phyloP scores from a whole-genome alignment of 2,797 vertebrate species.

The Uromys caudimaculatus region DNA sequence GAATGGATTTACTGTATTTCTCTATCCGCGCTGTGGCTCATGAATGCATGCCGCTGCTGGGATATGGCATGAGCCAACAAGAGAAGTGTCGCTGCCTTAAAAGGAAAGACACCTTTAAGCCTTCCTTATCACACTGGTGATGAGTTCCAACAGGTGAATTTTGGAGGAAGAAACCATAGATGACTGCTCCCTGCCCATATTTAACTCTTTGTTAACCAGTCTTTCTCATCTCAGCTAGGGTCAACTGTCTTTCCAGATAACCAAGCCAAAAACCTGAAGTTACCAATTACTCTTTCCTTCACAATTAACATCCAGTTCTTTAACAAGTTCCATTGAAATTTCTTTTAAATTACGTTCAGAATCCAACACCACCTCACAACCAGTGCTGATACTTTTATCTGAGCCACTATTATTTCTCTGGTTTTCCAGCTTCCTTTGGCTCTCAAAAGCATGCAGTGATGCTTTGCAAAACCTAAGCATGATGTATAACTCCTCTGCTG shows the following conservation, averaged over 20 bases:
- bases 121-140: conserved; percentile 37
- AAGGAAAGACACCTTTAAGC: conserved; percentile 75
- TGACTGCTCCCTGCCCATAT: neutral
- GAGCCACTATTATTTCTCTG: neutral
- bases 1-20: conserved; percentile 58
- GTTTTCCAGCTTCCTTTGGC: neutral
- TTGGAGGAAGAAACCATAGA: neutral
- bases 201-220: neutral
- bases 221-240: neutral
- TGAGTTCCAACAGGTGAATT: neutral
- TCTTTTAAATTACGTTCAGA: conserved; percentile 31
- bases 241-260: neutral
- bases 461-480: neutral
- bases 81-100: conserved; percentile 71
- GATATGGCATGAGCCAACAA: conserved; percentile 73
- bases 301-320: conserved; percentile 36
- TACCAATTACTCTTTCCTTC: neutral
- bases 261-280: neutral
- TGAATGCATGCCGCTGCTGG: conserved; percentile 72
- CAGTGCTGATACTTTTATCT: neutral
- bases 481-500: neutral
- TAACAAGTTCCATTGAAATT: neutral
- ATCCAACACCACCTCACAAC: neutral
- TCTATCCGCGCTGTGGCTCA: conserved; percentile 74
- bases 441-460: neutral